phyloP scores from a whole-genome alignment of 2,797 vertebrate species.

The Alosa sapidissima region DNA sequence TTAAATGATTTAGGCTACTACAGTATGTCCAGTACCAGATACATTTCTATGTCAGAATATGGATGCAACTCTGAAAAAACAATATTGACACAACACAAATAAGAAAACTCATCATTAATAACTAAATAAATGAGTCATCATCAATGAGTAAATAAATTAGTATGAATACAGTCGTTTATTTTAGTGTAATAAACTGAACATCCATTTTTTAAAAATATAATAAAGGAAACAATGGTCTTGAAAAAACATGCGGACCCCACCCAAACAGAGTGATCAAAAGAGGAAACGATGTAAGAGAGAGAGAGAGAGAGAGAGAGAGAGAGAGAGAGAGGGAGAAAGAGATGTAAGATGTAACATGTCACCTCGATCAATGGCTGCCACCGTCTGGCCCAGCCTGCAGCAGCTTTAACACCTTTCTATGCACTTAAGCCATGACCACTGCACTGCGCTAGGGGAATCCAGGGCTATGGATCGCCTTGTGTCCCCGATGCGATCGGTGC shows the following conservation, averaged over 20 bases:
- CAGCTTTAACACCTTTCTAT: constrained; percentile 81
- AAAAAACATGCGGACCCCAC: not conserved
- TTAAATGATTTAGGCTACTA: not conserved
- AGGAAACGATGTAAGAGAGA: not conserved
- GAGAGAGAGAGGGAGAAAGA: constrained; percentile 61
- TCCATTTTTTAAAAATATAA: not conserved
- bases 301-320: constrained; percentile 47
- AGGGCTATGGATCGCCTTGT: constrained; percentile 80
- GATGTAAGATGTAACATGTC: constrained; percentile 78
- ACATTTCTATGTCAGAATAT: not conserved
- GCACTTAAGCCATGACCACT: constrained; percentile 82
- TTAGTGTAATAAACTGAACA: not conserved
- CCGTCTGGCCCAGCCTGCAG: constrained; percentile 70
- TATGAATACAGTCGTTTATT: not conserved
- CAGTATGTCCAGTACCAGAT: not conserved
- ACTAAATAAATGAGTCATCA: too few relatives aligned
- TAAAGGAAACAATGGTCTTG: not conserved
- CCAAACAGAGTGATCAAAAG: not conserved
- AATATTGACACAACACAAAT: not conserved
- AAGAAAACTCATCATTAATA: not conserved
- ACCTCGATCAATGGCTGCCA: constrained; percentile 76
- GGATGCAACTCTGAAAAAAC: not conserved
- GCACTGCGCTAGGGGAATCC: constrained; percentile 79
- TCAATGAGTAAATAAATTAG: too few relatives aligned
- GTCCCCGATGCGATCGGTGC: constrained; percentile 81